phyloP scores from a whole-genome alignment of 2,797 vertebrate genomes.

The Dryobates pubescens region DNA sequence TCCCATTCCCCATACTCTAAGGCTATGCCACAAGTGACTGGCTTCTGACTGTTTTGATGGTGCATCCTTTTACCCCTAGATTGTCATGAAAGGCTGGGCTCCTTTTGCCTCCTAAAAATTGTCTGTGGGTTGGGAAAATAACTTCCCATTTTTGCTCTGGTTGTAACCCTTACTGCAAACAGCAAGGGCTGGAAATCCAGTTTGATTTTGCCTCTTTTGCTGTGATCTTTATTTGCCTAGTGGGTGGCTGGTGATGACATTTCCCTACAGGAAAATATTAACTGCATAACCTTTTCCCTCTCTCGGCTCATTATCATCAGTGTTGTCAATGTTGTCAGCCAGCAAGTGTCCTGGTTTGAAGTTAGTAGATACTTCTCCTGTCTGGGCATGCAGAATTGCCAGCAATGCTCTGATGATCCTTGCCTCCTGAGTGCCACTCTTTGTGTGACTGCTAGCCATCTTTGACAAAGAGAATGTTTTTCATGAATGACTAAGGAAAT shows the following conservation, averaged over 20 bases:
- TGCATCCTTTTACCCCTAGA: background rate
- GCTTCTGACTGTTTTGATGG: background rate
- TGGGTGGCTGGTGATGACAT: conserved; percentile 37
- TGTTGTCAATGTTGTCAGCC: background rate
- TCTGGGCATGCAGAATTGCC: background rate
- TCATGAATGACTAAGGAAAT: conserved; percentile 66
- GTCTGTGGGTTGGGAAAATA: background rate
- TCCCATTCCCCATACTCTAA: rapidly evolving
- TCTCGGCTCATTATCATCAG: background rate
- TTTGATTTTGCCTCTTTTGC: background rate
- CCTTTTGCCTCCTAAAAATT: background rate
- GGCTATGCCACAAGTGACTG: background rate
- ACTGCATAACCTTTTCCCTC: conserved; percentile 24
- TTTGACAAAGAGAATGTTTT: conserved; percentile 67
- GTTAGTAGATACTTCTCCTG: conserved; percentile 24
- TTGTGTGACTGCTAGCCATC: conserved; percentile 38
- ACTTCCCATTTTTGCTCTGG: background rate
- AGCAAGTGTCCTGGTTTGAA: background rate
- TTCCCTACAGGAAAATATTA: conserved; percentile 38
- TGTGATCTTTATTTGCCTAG: conserved; percentile 34
- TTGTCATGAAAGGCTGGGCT: background rate
- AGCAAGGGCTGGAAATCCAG: background rate
- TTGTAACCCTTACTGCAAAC: background rate
- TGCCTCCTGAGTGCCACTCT: conserved; percentile 63
- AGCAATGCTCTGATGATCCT: background rate